Evolutionary conservation across 1,140 invertebrate genomes (phyloP), one percentile per base, ranked within the genome.

Genomic region (Zaprionus camerounensis): DNA sequence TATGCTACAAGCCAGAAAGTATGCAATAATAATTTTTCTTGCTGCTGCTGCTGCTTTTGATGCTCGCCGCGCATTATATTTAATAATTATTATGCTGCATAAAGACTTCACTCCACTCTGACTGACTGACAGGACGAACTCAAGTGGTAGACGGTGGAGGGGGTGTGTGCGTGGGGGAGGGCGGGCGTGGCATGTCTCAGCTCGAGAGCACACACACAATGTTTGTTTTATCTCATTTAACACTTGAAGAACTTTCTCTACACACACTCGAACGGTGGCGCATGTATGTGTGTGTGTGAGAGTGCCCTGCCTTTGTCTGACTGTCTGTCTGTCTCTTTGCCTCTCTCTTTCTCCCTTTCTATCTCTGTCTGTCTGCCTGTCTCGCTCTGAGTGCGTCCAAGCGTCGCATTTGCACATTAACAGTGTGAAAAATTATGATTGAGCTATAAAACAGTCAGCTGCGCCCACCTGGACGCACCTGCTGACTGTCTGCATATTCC

Each of bases 371-470:
- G 41, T 22, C 38, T 53, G 62, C 17, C 38, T 66, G 49, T 64
- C 26, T 59, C 12, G n/a, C 61, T 65, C 22, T n/a, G 56, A 73
- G 70, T 64, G 74, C 80, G 71, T 68, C 71, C 81, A 74, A 71
- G 84, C 71, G 68, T 58, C 67, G 75, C 75, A 90, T 90, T 90
- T 88, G 81, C 85, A 90, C 85, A 88, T 88, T 90, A 88, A 84
- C 81, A 85, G 85, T 85, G 85, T 88, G 85, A 88, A 90, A 88
- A 88, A 88, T 88, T 88, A 88, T 88, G 85, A 88, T 88, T 90
- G 85, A 88, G 85, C 85, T 80, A 88, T 88, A 88, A 88, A 88
- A 88, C 85, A 88, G 85, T 88, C 84, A 90, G 81, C 85, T 90
- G 81, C 61, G 53, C 73, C 67, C 67, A 63, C 41, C 73, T 71